phyloP scores from a whole-genome alignment of 2,888 invertebrate genomes.

The Oscheius myriophilus region DNA sequence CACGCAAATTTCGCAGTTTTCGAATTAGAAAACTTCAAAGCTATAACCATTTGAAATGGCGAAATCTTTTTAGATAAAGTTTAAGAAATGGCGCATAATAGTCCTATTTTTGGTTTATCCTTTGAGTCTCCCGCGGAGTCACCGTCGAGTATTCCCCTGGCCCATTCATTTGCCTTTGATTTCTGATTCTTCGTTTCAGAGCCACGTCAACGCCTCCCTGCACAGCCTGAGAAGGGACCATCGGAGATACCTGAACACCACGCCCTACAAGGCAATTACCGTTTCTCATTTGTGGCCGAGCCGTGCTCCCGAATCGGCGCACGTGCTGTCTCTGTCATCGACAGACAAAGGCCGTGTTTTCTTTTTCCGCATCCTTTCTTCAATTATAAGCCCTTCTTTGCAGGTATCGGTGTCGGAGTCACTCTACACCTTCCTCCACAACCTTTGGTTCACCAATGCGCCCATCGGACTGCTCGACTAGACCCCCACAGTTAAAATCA shows the following conservation, averaged over 20 bases:
- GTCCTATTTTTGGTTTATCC: too few relatives aligned
- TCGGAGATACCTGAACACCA: slow-evolving; percentile 93
- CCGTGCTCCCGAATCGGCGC: slow-evolving; percentile 10
- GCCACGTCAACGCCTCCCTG: slow-evolving; percentile 74
- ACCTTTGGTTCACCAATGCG: slow-evolving; percentile 94
- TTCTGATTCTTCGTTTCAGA: slow-evolving; percentile 17
- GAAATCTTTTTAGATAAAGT: too few relatives aligned
- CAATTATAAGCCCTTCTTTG: slow-evolving; percentile 36
- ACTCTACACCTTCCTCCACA: slow-evolving; percentile 91
- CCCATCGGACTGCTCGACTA: slow-evolving; percentile 88
- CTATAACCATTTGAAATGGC: too few relatives aligned
- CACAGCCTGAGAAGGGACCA: slow-evolving; percentile 89
- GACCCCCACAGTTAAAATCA: background rate
- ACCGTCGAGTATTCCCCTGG: too few relatives aligned
- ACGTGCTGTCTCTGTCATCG: slow-evolving; percentile 8
- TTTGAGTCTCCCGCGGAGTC: too few relatives aligned
- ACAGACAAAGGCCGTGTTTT: slow-evolving; percentile 4
- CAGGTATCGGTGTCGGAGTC: slow-evolving; percentile 86
- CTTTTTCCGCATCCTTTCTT: background rate
- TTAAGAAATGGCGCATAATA: too few relatives aligned
- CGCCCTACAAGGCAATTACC: slow-evolving; percentile 88
- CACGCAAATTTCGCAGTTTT: too few relatives aligned
- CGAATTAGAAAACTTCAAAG: too few relatives aligned
- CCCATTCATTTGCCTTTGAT: too few relatives aligned
- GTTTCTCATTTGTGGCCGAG: slow-evolving; percentile 4